These are phyloP conservation scores for Phortica okadai DNA, from an alignment of 2,888 invertebrate species.

Conservation along the genomic window DNA sequence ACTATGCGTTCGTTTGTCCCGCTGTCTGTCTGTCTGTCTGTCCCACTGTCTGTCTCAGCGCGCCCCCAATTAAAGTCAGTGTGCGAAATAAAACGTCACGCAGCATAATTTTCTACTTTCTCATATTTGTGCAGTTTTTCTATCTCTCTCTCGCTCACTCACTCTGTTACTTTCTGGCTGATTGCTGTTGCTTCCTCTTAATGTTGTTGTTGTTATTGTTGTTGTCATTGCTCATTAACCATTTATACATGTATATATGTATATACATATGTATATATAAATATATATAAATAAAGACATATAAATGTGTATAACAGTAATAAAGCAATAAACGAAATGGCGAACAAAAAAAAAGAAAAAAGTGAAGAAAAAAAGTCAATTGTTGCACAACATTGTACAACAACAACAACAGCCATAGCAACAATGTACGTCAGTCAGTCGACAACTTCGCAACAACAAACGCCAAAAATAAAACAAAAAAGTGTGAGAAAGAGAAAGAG, in stretches of 20 bases:
- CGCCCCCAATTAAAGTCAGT: constrained; percentile 4
- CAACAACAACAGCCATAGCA: background rate
- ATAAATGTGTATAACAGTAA: constrained; percentile 1
- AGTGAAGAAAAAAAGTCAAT: background rate
- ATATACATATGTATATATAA: background rate
- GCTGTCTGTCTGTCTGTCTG: background rate
- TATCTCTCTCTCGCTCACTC: background rate
- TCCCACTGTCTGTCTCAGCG: background rate
- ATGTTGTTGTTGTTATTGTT: background rate
- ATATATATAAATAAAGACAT: background rate
- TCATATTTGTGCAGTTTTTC: constrained; percentile 7
- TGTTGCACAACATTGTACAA: background rate
- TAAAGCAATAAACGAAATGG: constrained; percentile 5
- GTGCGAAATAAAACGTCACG: constrained; percentile 31
- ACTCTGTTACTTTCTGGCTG: background rate
- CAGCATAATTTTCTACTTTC: constrained; percentile 32
- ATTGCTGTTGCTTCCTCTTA: background rate
- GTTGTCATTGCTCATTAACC: constrained; percentile 7
- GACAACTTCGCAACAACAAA: background rate
- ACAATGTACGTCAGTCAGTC: background rate
- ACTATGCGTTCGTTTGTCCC: background rate
- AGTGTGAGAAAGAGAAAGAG: background rate
- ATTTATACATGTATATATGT: background rate
- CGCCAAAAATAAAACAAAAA: background rate
- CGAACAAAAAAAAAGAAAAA: background rate